Percentiles rank a stretch among this genome's conserved stretches.
Conservation (phyloP, 2,797 vertebrate species). For the Pteropus rufus region DNA sequence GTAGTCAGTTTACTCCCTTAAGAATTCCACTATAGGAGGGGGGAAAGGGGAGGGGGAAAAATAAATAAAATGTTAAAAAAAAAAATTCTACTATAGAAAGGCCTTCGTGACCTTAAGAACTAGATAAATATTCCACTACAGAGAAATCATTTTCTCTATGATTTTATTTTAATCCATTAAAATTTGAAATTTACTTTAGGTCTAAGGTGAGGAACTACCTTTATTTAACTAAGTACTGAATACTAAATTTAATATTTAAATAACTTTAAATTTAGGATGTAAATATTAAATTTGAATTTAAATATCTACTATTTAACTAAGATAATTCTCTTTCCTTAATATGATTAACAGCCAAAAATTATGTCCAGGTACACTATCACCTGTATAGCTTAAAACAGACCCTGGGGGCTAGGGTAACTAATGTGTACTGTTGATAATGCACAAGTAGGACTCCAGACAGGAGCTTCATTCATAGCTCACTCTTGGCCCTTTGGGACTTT, state of each 20-base stretch:
- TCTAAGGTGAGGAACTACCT: background rate
- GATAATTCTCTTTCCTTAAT: background rate
- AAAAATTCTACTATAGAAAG: background rate
- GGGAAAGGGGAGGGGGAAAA: too few species aligned
- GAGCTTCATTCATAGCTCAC: background rate
- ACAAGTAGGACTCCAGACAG: background rate
- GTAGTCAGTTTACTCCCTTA: background rate
- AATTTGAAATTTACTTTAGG: constrained; percentile 1
- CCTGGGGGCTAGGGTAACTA: background rate
- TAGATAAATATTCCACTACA: background rate
- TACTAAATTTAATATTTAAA: background rate
- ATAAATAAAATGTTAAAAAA: background rate
- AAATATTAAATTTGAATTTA: background rate
- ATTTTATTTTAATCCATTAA: constrained; percentile 43
- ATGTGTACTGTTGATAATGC: background rate
- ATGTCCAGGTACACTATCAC: background rate
- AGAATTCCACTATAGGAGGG: background rate
- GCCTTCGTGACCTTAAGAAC: background rate
- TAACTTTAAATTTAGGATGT: too few species aligned
- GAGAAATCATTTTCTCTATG: background rate
- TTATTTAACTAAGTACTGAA: background rate
- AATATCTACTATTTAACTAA: background rate
- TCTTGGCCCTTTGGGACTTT: background rate
- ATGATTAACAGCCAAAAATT: background rate
- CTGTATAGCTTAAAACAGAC: background rate